These are phyloP conservation scores for Pagrus major DNA, from an alignment of 2,113 vertebrate species.

Conservation along the genomic window DNA sequence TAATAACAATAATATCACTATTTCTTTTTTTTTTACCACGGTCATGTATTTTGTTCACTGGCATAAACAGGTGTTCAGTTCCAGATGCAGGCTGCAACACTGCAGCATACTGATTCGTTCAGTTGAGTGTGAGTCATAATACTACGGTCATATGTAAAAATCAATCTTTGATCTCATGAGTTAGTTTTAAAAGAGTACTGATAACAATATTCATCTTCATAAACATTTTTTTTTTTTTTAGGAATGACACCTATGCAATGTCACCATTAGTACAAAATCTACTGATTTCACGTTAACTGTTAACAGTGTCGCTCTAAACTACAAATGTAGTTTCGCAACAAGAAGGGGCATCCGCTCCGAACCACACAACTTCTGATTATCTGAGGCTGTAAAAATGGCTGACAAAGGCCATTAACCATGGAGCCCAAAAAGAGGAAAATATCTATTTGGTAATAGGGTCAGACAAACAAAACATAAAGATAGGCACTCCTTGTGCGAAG, in stretches of 20 bases:
- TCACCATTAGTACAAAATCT: slow-evolving; percentile 73
- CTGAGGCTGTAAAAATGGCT: slow-evolving; percentile 65
- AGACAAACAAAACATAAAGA: slow-evolving; percentile 55
- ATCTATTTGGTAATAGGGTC: slow-evolving; percentile 68
- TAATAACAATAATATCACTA: slow-evolving; percentile 68
- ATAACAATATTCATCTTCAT: slow-evolving; percentile 63
- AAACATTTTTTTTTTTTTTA: slow-evolving; percentile 56
- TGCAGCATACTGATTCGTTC: slow-evolving; percentile 37
- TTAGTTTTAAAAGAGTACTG: slow-evolving; percentile 59
- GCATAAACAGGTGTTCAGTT: slow-evolving; percentile 36
- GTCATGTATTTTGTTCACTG: slow-evolving; percentile 57
- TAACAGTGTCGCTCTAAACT: slow-evolving; percentile 54
- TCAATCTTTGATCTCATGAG: slow-evolving; percentile 63
- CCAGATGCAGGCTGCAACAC: slow-evolving; percentile 6
- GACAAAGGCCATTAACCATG: slow-evolving; percentile 41
- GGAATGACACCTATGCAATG: slow-evolving; percentile 58
- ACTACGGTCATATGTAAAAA: slow-evolving; percentile 57
- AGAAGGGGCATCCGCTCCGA: slow-evolving; percentile 52
- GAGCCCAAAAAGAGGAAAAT: slow-evolving; percentile 49
- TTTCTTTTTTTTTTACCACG: slow-evolving; percentile 45
- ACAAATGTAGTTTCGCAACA: slow-evolving; percentile 59
- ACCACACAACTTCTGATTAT: slow-evolving; percentile 67
- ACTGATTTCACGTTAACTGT: slow-evolving; percentile 60
- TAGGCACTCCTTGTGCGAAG: slow-evolving; percentile 71
- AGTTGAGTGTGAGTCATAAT: slow-evolving; percentile 57